Conservation (phyloP, 2,113 vertebrate genomes). For the Oxyruncus cristatus region DNA sequence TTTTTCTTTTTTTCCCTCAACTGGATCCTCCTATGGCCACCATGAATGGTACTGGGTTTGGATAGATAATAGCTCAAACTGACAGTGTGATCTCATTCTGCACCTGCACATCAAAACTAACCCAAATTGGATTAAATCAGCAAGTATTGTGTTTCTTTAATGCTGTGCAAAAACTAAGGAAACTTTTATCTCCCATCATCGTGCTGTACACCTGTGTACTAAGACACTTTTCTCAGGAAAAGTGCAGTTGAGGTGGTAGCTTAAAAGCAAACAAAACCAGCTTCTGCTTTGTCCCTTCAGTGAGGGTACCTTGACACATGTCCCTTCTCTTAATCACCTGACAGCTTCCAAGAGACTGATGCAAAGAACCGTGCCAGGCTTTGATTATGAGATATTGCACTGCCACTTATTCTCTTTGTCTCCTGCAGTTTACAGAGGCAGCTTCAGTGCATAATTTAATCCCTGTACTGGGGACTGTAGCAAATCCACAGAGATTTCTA, state of each 20-base stretch:
- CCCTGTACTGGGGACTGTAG: slow-evolving; percentile 62
- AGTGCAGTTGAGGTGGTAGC: background rate
- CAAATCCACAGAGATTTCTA: slow-evolving; percentile 64
- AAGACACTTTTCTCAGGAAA: background rate
- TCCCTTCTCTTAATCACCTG: slow-evolving; percentile 40
- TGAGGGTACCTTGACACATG: background rate
- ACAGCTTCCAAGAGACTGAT: slow-evolving; percentile 24
- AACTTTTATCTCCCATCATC: background rate
- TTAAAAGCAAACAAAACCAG: slow-evolving; percentile 6
- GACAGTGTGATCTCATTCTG: background rate
- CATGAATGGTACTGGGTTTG: background rate
- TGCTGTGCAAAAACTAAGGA: background rate
- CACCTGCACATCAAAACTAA: background rate
- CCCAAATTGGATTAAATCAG: background rate
- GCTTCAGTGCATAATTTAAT: slow-evolving; percentile 73
- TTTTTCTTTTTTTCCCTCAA: background rate
- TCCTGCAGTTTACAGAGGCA: slow-evolving; percentile 66
- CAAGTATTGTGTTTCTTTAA: background rate
- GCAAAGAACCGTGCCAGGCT: slow-evolving; percentile 46
- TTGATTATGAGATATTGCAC: slow-evolving; percentile 56
- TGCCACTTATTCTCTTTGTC: slow-evolving; percentile 64
- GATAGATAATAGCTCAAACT: background rate
- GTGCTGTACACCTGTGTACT: background rate
- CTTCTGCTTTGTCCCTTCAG: background rate
- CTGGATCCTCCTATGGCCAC: background rate